Evolutionary conservation across 1,140 invertebrate species (phyloP).

Genomic region (Euura saliciscinereae): DNA sequence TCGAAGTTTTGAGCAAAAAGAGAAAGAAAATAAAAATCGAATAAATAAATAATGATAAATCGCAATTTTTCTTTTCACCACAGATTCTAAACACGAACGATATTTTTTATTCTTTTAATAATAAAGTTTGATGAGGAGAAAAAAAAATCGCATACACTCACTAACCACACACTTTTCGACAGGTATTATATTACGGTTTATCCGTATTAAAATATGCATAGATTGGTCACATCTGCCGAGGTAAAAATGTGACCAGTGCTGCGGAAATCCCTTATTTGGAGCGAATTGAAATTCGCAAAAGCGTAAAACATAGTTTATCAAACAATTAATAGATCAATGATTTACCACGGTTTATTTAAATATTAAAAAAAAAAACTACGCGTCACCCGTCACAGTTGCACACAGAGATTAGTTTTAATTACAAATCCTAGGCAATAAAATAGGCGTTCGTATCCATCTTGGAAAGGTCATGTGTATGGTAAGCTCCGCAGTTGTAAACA

Average conservation of each 20-base stretch:
- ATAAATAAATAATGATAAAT: background rate
- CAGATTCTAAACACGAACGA: too few relatives aligned
- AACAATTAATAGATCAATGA: background rate
- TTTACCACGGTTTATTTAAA: background rate
- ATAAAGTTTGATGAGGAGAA: too few relatives aligned
- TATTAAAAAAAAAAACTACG: too few relatives aligned
- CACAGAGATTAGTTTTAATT: slow-evolving; percentile 18
- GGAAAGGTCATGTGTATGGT: slow-evolving; percentile 61
- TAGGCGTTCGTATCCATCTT: slow-evolving; percentile 57
- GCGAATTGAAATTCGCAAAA: background rate
- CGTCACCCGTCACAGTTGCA: background rate
- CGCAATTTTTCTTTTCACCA: background rate
- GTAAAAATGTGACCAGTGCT: slow-evolving; percentile 21
- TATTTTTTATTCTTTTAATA: too few relatives aligned
- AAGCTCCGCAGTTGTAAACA: slow-evolving; percentile 61
- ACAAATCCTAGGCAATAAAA: slow-evolving; percentile 42
- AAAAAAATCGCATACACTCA: background rate
- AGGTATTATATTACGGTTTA: background rate
- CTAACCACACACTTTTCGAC: background rate
- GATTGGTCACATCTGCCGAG: slow-evolving; percentile 32
- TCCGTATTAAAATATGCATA: slow-evolving; percentile 18
- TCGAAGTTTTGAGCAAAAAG: too few relatives aligned
- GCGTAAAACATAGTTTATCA: background rate
- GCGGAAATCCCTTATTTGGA: background rate
- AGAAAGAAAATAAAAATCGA: too few relatives aligned